phyloP scores from a whole-genome alignment of 1,140 invertebrate genomes.

The Scaptomyza montana region DNA sequence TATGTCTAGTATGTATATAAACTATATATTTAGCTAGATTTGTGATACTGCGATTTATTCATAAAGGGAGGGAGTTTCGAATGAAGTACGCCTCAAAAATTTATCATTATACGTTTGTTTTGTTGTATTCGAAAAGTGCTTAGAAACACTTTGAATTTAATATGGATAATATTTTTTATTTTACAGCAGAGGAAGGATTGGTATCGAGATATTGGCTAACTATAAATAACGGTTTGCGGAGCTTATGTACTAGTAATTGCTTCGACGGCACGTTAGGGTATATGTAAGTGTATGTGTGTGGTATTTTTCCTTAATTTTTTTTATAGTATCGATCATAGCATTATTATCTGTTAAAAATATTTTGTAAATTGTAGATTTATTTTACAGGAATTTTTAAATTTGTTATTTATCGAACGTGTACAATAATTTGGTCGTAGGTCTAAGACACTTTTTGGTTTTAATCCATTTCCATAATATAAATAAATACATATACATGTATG shows the following conservation, averaged over 20 bases:
- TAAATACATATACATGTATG: conserved; percentile 50
- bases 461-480: conserved; percentile 58
- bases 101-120: too few relatives aligned
- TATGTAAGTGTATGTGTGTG: conserved; percentile 18
- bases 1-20: conserved; percentile 35
- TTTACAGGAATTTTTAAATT: conserved; percentile 51
- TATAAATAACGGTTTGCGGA: conserved; percentile 37
- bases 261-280: conserved; percentile 72
- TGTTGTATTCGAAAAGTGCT: conserved; percentile 59
- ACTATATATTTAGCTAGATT: conserved; percentile 60
- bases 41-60: conserved; percentile 67
- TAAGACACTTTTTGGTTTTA: conserved; percentile 82
- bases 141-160: conserved; percentile 37
- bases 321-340: not conserved
- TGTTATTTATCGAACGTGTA: conserved; percentile 41
- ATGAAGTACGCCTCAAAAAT: too few relatives aligned
- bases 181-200: conserved; percentile 38
- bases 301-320: not conserved
- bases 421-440: conserved; percentile 81
- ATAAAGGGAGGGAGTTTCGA: conserved; percentile 17
- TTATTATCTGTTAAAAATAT: conserved; percentile 47
- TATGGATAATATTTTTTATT: not conserved
- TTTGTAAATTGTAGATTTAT: conserved; percentile 49
- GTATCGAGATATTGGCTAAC: conserved; percentile 40
- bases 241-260: conserved; percentile 75